Percentiles rank a stretch among this genome's conserved stretches.
Conservation (phyloP, 2,797 vertebrate genomes). For the Hypotaenidia okinawae region DNA sequence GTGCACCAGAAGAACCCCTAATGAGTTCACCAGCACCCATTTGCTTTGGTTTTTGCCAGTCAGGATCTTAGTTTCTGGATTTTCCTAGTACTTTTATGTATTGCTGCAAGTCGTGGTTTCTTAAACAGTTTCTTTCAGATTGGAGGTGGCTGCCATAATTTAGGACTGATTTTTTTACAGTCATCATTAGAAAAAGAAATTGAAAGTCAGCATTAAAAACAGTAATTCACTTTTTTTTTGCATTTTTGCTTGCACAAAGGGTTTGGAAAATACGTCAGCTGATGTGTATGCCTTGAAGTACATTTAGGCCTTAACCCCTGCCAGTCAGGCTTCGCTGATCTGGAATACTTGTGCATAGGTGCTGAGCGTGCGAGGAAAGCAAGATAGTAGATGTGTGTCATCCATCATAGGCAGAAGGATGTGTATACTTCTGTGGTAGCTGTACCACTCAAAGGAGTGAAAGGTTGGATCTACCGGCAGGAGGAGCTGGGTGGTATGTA, state of each 20-base stretch:
- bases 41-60: background rate
- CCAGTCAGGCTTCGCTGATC: background rate
- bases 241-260: background rate
- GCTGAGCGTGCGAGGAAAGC: background rate
- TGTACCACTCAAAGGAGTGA: background rate
- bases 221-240: background rate
- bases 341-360: background rate
- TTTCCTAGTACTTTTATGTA: background rate
- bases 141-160: background rate
- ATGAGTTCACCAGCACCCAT: background rate
- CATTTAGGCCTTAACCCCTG: background rate
- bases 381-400: background rate
- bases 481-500: background rate
- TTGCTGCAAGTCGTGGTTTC: background rate
- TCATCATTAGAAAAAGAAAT: background rate
- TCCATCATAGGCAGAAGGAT: background rate
- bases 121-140: background rate
- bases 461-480: background rate
- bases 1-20: background rate
- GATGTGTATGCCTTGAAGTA: background rate
- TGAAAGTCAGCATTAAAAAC: background rate
- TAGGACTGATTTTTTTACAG: background rate
- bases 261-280: background rate
- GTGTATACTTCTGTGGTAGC: background rate
- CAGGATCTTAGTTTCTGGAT: background rate